Evolutionary conservation across 2,113 vertebrate genomes (phyloP), one percentile per base, ranked within the genome.

Genomic region (Rissa tridactyla): DNA sequence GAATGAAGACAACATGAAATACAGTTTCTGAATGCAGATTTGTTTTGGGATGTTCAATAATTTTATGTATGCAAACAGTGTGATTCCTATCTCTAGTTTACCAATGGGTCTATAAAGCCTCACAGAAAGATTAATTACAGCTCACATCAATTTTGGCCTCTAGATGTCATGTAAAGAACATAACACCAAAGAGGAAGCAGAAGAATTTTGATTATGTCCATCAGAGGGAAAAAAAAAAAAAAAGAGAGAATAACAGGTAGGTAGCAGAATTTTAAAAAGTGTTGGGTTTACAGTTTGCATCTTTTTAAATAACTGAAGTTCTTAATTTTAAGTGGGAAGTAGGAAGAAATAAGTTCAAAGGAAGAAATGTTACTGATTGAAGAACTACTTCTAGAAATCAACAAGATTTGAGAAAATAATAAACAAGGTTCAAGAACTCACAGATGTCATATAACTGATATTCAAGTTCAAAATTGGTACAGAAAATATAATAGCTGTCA

Each of bases 131-230:
- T 97, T 98, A 98, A 98, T 98, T 98, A 95, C 34, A 66, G 65
- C 92, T 97, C 91, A 69, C 93, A 97, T 98, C 97, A 97, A 82
- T 98, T 97, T 97, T 97, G 97, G 97, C 97, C 97, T 98, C 97
- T 98, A 98, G 96, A 96, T 98, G 97, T 97, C 98, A 97, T 97
- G 94, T 98, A 97, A 97, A 97, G 96, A 97, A 97, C 92, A 76
- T 96, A 97, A 95, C 66, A 97, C 64, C 69, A 92, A 87, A 96
- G 79, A 97, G 82, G 64, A 97, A 95, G 86, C 73, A 88, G 80
- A 72, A 92, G 93, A 98, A 97, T 98, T 97, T 96, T 52, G 20
- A 98, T 97, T 96, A 96, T 46, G 52, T 82, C 75, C 77, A 64
- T 93, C 94, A 94, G 76, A 95, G 83, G 69, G 72, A 78, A 84